These are phyloP conservation scores for Orycteropus afer DNA, from an alignment of 2,113 vertebrate species.

Conservation along the genomic window DNA sequence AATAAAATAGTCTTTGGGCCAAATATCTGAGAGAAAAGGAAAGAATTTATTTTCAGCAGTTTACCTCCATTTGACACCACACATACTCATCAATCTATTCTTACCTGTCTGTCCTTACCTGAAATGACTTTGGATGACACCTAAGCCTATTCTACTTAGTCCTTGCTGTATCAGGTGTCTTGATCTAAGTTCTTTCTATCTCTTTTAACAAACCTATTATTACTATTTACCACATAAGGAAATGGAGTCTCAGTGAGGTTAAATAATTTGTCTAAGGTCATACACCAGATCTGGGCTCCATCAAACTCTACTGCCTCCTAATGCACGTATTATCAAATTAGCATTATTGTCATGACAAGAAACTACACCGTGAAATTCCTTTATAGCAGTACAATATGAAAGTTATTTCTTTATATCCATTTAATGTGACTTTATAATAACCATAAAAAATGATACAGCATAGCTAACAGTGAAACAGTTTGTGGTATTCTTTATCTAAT, in stretches of 20 bases:
- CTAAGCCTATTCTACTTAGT: neutral
- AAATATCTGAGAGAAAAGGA: neutral
- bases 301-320: neutral
- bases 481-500: slow-evolving; percentile 1
- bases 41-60: neutral
- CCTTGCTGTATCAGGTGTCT: neutral
- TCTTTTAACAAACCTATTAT: neutral
- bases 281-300: neutral
- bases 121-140: fast-evolving
- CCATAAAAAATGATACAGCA: neutral
- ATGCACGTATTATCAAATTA: neutral
- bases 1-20: neutral
- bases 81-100: neutral
- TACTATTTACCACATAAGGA: neutral
- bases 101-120: neutral
- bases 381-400: neutral
- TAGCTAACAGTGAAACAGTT: neutral
- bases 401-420: neutral
- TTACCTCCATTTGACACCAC: too few relatives aligned
- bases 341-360: slow-evolving; percentile 19
- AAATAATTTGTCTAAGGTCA: neutral
- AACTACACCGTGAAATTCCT: neutral
- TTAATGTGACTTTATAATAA: neutral
- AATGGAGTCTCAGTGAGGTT: neutral
- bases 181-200: neutral